phyloP scores from a whole-genome alignment of 1,140 invertebrate species.

The Drosophila serrata region DNA sequence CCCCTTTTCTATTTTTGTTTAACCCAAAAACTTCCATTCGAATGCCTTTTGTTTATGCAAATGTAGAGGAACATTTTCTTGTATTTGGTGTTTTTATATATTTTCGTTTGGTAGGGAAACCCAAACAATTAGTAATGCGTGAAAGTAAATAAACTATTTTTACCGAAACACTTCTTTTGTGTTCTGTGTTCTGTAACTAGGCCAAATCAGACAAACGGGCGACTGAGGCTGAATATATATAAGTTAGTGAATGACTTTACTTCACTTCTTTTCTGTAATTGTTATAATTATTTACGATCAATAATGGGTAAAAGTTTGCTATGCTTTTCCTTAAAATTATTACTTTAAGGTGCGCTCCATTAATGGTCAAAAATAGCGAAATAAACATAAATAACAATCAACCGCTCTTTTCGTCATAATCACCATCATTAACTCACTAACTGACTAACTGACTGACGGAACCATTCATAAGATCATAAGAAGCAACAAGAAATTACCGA shows the following conservation, averaged over 20 bases:
- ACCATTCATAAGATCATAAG: slow-evolving; percentile 30
- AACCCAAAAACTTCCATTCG: slow-evolving; percentile 27
- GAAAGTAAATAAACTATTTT: slow-evolving; percentile 73
- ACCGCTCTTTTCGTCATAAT: slow-evolving; percentile 61
- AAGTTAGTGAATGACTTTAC: slow-evolving; percentile 9
- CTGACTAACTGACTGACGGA: slow-evolving; percentile 67
- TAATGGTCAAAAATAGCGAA: slow-evolving; percentile 48
- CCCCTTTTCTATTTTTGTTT: slow-evolving; percentile 3
- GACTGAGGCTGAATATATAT: slow-evolving; percentile 26
- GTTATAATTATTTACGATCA: slow-evolving; percentile 44
- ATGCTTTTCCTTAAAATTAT: slow-evolving; percentile 16
- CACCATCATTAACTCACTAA: slow-evolving; percentile 71
- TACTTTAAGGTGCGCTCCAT: slow-evolving; percentile 38
- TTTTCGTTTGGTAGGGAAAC: slow-evolving; percentile 43
- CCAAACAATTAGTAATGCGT: slow-evolving; percentile 68
- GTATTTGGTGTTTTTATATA: slow-evolving; percentile 30
- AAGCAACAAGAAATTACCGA: slow-evolving; percentile 25
- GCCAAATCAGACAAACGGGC: slow-evolving; percentile 58
- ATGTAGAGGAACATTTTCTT: slow-evolving; percentile 48
- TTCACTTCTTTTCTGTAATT: slow-evolving; percentile 20
- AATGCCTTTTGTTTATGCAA: slow-evolving; percentile 75
- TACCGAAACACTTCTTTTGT: slow-evolving; percentile 49
- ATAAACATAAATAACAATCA: slow-evolving; percentile 63
- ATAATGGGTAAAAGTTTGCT: slow-evolving; percentile 31
- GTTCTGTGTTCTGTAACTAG: slow-evolving; percentile 57